Evolutionary conservation across 2,888 invertebrate genomes (phyloP).

Genomic region (Tachina grossa): DNA sequence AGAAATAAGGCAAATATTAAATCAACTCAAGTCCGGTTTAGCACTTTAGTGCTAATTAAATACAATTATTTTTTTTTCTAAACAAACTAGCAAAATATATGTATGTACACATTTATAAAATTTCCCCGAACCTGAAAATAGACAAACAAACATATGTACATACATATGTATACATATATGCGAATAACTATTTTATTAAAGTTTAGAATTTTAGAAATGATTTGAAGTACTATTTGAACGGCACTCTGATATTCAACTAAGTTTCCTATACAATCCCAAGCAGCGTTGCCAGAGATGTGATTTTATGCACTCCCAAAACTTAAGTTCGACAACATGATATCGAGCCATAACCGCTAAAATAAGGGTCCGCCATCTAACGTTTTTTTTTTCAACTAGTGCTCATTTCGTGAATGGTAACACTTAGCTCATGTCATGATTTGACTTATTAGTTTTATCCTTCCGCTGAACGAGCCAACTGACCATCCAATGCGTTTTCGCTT

Average conservation of each 20-base stretch:
- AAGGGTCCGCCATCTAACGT: no score
- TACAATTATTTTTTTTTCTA: conserved; percentile 13
- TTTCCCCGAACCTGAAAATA: not conserved
- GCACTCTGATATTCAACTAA: not conserved
- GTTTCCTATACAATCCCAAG: not conserved
- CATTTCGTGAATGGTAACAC: no score
- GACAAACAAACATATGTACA: not conserved
- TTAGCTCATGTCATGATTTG: no score
- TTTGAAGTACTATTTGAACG: not conserved
- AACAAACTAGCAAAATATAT: conserved; percentile 2
- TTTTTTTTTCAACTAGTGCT: no score
- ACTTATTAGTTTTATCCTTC: no score
- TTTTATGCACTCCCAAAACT: no score
- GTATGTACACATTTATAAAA: not conserved
- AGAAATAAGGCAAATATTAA: conserved; percentile 8
- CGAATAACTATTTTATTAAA: not conserved
- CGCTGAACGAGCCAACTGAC: no score
- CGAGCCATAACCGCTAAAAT: no score
- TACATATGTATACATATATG: not conserved
- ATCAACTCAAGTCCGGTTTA: conserved; percentile 75
- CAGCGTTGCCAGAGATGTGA: no score
- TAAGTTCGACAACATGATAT: no score
- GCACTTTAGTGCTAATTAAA: conserved; percentile 77
- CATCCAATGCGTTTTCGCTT: no score
- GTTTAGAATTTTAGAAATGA: not conserved